phyloP scores from a whole-genome alignment of 2,797 vertebrate genomes.

The Hypotaenidia okinawae region DNA sequence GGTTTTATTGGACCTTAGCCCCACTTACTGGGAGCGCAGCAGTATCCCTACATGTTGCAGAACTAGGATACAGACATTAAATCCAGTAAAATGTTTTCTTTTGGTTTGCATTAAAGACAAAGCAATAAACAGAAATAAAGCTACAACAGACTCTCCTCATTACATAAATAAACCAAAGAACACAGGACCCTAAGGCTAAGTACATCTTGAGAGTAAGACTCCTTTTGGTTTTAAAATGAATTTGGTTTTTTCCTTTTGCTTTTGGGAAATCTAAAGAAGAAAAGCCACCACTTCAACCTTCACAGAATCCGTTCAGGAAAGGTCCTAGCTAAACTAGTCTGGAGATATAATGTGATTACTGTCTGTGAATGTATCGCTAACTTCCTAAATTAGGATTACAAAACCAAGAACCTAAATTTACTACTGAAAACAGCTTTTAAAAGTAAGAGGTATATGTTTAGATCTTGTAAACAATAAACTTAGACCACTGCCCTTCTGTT shows the following conservation, averaged over 20 bases:
- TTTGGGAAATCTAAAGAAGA: not conserved
- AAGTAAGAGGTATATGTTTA: no score
- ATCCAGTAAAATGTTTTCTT: not conserved
- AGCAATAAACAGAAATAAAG: conserved; percentile 12
- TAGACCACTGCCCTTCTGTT: not conserved
- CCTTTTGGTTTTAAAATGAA: not conserved
- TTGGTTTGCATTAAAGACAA: not conserved
- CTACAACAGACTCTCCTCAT: not conserved
- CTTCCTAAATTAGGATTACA: not conserved
- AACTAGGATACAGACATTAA: not conserved
- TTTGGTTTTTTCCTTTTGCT: not conserved
- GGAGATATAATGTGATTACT: not conserved
- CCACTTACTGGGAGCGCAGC: not conserved
- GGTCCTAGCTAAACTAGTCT: not conserved
- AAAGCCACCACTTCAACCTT: not conserved
- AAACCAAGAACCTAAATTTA: not conserved
- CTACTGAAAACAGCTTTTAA: no score
- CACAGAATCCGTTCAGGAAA: not conserved
- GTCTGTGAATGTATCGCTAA: not conserved
- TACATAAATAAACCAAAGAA: not conserved
- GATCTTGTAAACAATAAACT: not conserved
- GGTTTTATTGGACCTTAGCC: not conserved
- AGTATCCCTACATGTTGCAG: not conserved
- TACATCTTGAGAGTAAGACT: not conserved
- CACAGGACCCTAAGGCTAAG: not conserved